A percentile compares a stretch with the other conserved stretches of the same genome.
phyloP scores from a whole-genome alignment of 2,888 invertebrate genomes.

The Agrotis clavis region DNA sequence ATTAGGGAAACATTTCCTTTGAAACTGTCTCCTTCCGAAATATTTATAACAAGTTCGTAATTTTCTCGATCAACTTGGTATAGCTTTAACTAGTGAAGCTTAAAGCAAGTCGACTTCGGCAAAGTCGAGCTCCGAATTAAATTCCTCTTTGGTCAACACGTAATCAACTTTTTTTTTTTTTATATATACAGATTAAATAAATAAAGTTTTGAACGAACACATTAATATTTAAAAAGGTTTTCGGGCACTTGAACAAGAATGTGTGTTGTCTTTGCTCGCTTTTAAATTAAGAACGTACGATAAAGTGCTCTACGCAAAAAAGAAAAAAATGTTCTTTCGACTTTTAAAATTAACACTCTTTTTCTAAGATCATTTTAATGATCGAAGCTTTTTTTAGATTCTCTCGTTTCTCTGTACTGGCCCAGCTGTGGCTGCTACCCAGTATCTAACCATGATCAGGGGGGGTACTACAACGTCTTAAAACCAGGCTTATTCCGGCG shows the following conservation, averaged over 20 bases:
- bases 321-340: too few relatives aligned
- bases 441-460: too few relatives aligned
- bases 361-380: too few relatives aligned
- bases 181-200: too few relatives aligned
- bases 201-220: conserved; percentile 55
- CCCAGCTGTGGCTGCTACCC: too few relatives aligned
- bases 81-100: conserved; percentile 23
- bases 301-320: too few relatives aligned
- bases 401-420: too few relatives aligned
- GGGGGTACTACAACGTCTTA: too few relatives aligned
- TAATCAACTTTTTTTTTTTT: too few relatives aligned
- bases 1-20: not conserved
- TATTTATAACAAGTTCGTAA: conserved; percentile 36
- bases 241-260: conserved; percentile 24
- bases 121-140: conserved; percentile 37
- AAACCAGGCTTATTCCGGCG: too few relatives aligned
- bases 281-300: not conserved
- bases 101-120: conserved; percentile 27
- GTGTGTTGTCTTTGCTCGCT: conserved; percentile 21
- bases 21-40: conserved; percentile 8
- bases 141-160: conserved; percentile 53
- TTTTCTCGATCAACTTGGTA: conserved; percentile 38
- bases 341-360: too few relatives aligned
- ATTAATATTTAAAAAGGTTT: conserved; percentile 55
- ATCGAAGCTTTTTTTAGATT: too few relatives aligned